phyloP scores from a whole-genome alignment of 2,888 invertebrate genomes.

The Drosophila picticornis region DNA sequence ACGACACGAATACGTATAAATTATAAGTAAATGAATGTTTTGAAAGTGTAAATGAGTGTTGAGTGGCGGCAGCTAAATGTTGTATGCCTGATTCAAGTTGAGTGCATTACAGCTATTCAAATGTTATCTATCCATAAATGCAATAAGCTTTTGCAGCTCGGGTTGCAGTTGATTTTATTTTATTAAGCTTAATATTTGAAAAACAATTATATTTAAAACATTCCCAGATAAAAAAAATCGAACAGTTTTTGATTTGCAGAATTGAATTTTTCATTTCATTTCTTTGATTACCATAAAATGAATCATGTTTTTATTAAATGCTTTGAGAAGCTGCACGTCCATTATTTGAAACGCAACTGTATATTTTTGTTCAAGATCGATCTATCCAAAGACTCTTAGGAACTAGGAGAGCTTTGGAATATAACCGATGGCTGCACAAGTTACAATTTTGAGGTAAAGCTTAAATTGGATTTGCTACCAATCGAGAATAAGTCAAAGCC shows the following conservation, averaged over 20 bases:
- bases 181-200: too few relatives aligned
- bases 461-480: not conserved
- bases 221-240: not conserved
- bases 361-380: not conserved
- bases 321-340: too few relatives aligned
- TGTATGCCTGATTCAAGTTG: conserved; percentile 12
- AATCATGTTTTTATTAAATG: not conserved
- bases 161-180: not conserved
- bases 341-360: not conserved
- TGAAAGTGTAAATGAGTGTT: not conserved
- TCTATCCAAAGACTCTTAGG: not conserved
- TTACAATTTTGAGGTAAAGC: too few relatives aligned
- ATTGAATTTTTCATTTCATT: not conserved
- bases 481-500: not conserved
- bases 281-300: not conserved
- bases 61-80: not conserved
- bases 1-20: conserved; percentile 6
- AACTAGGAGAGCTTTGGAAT: not conserved
- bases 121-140: not conserved
- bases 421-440: too few relatives aligned
- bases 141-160: conserved; percentile 6
- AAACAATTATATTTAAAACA: not conserved
- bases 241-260: not conserved
- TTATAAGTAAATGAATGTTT: conserved; percentile 21
- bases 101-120: conserved; percentile 27